phyloP scores from a whole-genome alignment of 2,797 vertebrate genomes.

The Eospalax fontanierii region DNA sequence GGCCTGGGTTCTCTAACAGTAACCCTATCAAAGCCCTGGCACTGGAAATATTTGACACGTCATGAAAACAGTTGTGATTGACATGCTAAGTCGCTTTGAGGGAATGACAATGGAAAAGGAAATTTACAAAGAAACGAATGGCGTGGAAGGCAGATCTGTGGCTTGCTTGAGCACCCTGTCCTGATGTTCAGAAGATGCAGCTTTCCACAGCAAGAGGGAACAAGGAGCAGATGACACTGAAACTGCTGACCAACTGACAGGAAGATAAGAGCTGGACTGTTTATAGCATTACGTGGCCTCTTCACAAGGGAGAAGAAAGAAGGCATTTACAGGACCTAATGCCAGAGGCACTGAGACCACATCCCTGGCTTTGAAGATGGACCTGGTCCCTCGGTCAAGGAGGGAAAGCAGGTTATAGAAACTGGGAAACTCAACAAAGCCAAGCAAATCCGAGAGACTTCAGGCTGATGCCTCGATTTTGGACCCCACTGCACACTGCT shows the following conservation, averaged over 20 bases:
- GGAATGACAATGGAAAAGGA: neutral
- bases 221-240: no score
- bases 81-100: neutral
- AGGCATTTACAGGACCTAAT: no score
- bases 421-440: neutral
- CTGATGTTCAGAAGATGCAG: fast-evolving
- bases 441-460: neutral
- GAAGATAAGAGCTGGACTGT: no score
- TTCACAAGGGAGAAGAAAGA: no score
- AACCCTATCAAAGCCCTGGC: neutral
- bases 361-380: neutral
- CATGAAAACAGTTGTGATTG: neutral
- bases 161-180: no score
- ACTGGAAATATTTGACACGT: no score
- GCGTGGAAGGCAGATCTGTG: no score
- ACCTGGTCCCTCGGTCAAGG: neutral
- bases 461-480: neutral
- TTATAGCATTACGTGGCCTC: no score
- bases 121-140: neutral
- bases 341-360: no score
- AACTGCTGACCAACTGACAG: no score
- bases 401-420: fast-evolving
- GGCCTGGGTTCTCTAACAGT: no score
- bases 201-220: neutral
- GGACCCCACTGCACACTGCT: neutral